Percentiles rank a stretch among this genome's conserved stretches.
phyloP scores from a whole-genome alignment of 2,797 vertebrate species.

The Streptopelia turtur region DNA sequence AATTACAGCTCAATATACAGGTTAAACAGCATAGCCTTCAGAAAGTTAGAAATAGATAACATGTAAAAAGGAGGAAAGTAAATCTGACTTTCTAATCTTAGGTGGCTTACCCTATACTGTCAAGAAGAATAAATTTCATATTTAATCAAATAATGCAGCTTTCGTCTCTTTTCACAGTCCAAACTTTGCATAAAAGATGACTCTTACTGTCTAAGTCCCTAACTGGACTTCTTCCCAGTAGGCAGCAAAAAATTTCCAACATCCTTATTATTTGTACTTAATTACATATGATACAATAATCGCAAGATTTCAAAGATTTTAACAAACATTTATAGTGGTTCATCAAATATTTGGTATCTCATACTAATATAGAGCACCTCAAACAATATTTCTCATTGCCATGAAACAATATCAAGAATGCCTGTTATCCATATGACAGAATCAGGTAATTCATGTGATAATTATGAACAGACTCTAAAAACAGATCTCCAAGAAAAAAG shows the following conservation, averaged over 20 bases:
- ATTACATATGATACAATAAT: not conserved
- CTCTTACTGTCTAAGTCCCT: not conserved
- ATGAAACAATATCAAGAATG: not conserved
- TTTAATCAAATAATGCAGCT: not conserved
- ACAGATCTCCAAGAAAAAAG: not conserved
- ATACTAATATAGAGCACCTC: not conserved
- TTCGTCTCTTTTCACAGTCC: not conserved
- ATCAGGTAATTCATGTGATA: not conserved
- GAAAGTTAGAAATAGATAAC: not conserved
- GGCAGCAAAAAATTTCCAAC: not conserved
- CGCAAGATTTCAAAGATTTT: not conserved
- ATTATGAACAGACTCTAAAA: not conserved
- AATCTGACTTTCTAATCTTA: not conserved
- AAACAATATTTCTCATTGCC: not conserved
- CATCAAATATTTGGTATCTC: not conserved
- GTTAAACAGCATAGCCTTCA: not conserved
- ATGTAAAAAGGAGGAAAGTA: not conserved
- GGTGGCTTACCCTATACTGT: not conserved
- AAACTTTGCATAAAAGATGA: not conserved
- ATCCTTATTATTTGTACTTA: not conserved
- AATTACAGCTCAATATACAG: not conserved
- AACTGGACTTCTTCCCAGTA: not conserved
- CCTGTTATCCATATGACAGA: not conserved
- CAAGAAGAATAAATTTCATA: not conserved
- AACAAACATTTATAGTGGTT: not conserved